Percentiles rank a stretch among this genome's conserved stretches.
Conservation (phyloP, 2,888 invertebrate species). For the Cordilura impudica region DNA sequence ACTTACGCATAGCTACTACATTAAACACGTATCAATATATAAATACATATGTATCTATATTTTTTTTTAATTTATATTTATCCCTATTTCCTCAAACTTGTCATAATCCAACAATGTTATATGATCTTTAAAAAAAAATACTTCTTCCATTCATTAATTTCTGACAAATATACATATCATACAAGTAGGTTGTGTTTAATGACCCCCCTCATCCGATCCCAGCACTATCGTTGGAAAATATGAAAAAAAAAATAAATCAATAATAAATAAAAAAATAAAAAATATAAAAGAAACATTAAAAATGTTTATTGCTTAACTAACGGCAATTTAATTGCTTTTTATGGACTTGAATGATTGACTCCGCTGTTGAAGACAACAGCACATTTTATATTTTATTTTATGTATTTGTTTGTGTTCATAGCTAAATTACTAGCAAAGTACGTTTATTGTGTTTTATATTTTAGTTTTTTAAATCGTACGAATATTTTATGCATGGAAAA, state of each 20-base stretch:
- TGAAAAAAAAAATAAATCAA: conserved; percentile 2
- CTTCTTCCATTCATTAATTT: neutral
- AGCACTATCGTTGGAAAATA: neutral
- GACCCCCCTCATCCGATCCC: neutral
- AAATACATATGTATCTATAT: too few relatives aligned
- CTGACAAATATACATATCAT: neutral
- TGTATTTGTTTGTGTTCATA: neutral
- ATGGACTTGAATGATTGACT: conserved; percentile 51
- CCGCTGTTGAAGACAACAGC: neutral
- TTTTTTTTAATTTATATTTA: too few relatives aligned
- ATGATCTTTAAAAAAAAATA: too few relatives aligned
- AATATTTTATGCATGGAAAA: neutral
- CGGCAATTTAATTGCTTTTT: conserved; percentile 52
- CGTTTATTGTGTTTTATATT: too few relatives aligned
- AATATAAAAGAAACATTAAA: conserved; percentile 24
- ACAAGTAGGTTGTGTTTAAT: too few relatives aligned
- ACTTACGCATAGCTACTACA: too few relatives aligned
- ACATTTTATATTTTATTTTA: too few relatives aligned
- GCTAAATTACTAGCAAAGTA: neutral
- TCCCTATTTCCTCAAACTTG: too few relatives aligned
- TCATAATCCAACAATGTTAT: too few relatives aligned
- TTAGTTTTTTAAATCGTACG: neutral
- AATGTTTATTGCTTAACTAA: conserved; percentile 47
- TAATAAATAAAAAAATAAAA: conserved; percentile 6
- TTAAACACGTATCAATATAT: too few relatives aligned